Evolutionary conservation across 2,797 vertebrate species (phyloP).

Genomic region (Eleutherodactylus coqui): DNA sequence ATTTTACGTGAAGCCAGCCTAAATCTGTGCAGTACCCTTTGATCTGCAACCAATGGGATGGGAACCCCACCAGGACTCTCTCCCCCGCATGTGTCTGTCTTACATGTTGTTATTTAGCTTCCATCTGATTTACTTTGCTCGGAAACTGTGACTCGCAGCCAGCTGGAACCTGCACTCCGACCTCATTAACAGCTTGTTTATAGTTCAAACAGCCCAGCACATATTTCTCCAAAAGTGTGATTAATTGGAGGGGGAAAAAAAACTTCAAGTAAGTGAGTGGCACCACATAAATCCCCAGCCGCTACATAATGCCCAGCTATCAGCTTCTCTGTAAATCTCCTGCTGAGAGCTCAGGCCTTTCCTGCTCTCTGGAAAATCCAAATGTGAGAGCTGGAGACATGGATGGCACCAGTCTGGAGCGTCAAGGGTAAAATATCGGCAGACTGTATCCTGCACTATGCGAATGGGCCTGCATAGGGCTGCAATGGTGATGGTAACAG

Average conservation of each 20-base stretch:
- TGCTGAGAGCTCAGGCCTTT: conserved; percentile 47
- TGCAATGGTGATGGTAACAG: too few species aligned
- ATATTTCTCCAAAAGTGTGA: conserved; percentile 69
- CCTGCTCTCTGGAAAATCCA: conserved; percentile 38
- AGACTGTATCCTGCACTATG: too few species aligned
- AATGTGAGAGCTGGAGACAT: not conserved
- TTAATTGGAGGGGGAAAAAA: conserved; percentile 71
- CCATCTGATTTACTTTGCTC: conserved; percentile 58
- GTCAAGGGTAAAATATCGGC: not conserved
- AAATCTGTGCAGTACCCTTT: not conserved
- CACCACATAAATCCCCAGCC: conserved; percentile 72
- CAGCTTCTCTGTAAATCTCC: conserved; percentile 52
- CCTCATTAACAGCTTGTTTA: conserved; percentile 71
- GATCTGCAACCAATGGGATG: not conserved
- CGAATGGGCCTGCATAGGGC: too few species aligned
- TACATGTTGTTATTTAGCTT: conserved; percentile 46
- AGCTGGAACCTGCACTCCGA: conserved; percentile 66
- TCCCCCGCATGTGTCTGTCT: not conserved
- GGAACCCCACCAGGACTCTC: not conserved
- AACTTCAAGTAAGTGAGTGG: conserved; percentile 70
- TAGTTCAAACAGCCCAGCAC: conserved; percentile 70
- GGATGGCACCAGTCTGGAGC: not conserved
- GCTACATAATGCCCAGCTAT: conserved; percentile 52
- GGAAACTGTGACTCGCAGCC: conserved; percentile 71
- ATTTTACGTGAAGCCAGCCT: not conserved